Evolutionary conservation across 2,113 vertebrate genomes (phyloP).

Genomic region (Nyctibius bracteatus): DNA sequence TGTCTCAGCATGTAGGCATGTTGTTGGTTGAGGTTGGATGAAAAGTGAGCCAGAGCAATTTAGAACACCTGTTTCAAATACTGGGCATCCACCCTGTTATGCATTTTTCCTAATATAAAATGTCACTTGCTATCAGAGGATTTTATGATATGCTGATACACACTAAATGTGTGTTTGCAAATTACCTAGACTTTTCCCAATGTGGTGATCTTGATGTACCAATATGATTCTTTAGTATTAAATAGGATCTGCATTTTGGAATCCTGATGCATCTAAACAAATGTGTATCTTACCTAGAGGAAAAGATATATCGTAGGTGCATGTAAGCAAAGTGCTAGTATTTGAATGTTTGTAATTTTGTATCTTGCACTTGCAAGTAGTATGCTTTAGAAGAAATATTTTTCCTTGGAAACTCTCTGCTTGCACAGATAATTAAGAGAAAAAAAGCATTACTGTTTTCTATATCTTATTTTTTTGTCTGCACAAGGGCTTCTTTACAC

Average conservation of each 20-base stretch:
- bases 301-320: not conserved
- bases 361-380: not conserved
- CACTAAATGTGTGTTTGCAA: not conserved
- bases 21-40: not conserved
- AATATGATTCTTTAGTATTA: not conserved
- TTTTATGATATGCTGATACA: not conserved
- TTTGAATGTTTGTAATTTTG: not conserved
- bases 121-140: not conserved
- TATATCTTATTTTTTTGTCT: rapidly evolving
- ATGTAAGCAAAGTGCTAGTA: not conserved
- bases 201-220: not conserved
- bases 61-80: not conserved
- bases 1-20: not conserved
- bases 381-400: not conserved
- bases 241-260: not conserved
- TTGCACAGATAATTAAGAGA: not conserved
- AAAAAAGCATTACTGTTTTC: not conserved
- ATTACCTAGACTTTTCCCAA: not conserved
- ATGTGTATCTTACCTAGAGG: not conserved
- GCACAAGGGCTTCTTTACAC: not conserved
- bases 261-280: not conserved
- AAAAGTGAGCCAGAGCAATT: not conserved
- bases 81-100: not conserved
- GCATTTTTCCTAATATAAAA: not conserved
- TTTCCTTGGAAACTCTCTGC: not conserved